Evolutionary conservation across 2,113 vertebrate genomes (phyloP), one percentile per base, ranked within the genome.

Genomic region (Hepsetus odoe): DNA sequence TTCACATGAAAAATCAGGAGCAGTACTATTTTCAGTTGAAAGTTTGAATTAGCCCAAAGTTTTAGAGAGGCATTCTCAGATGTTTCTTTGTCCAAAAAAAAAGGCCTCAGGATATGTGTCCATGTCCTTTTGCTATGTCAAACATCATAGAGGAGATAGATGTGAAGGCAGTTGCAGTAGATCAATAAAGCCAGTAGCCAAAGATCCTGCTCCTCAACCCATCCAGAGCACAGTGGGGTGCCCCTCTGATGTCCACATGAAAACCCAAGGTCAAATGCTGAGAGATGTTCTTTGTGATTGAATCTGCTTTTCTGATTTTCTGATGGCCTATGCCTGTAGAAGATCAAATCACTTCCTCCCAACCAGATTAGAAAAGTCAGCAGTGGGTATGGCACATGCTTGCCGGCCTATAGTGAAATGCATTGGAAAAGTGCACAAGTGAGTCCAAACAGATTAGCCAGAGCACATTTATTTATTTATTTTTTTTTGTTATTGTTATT

Each of bases 291-390:
- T 85, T 83, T 69, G 76, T 42, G 38, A 83, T 67, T 81, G 76
- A 74, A 69, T 64, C 76, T 80, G 76, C 87, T 82, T n/a, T n/a
- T n/a, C n/a, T 44, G 74, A 83, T 88, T 80, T 84, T 86, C 59
- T 77, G 82, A 87, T 86, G 80, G 81, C 78, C 71, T 9, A 68
- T 77, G 81, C 84, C 87, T 86, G 76, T 53, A 72, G 12, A 1
- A 85, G 86, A 88, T 89, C 85, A 89, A 85, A 87, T 91, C 76
- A 79, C 76, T 82, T 89, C 83, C 82, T 89, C 71, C 65, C 73
- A 77, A 79, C 44, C 77, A 71, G 79, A 88, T 87, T 83, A 85
- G 70, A 86, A 77, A 77, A 81, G 79, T 40, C 42, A 85, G 79
- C 53, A 79, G 80, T 61, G 68, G 56, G 55, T 65, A 65, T 42